A percentile compares a stretch with the other conserved stretches of the same genome.
phyloP scores from a whole-genome alignment of 2,797 vertebrate genomes.

The Coregonus sp. region DNA sequence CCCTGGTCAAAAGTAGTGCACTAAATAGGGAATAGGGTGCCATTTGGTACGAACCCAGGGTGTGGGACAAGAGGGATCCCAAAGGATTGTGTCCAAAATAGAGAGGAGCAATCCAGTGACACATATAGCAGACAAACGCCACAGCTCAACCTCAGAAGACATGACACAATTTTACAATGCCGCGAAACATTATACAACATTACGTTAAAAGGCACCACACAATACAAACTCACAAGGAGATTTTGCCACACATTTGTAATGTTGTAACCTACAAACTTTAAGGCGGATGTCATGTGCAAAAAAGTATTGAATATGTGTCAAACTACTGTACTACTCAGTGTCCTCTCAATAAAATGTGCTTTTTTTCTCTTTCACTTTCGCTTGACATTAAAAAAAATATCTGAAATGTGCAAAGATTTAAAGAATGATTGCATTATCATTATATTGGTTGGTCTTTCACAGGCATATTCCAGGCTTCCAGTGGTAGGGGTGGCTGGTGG shows the following conservation, averaged over 20 bases:
- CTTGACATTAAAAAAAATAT: constrained; percentile 57
- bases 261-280: constrained; percentile 84
- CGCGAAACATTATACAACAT: constrained; percentile 70
- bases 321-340: constrained; percentile 46
- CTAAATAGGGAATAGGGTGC: neutral
- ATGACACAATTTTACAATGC: constrained; percentile 55
- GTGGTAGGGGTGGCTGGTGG: constrained; percentile 14
- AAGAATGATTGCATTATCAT: constrained; percentile 73
- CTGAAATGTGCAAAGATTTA: constrained; percentile 61
- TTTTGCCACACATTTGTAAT: constrained; percentile 79
- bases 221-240: constrained; percentile 82
- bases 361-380: constrained; percentile 59
- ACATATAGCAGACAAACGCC: constrained; percentile 57
- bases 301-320: constrained; percentile 62
- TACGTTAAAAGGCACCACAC: constrained; percentile 91
- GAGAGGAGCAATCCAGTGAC: constrained; percentile 53
- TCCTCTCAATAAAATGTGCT: constrained; percentile 72
- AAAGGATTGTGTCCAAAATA: constrained; percentile 55
- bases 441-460: constrained; percentile 66
- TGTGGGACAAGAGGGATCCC: constrained; percentile 47
- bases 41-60: neutral
- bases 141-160: constrained; percentile 54
- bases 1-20: neutral
- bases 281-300: constrained; percentile 93
- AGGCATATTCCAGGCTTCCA: constrained; percentile 71